phyloP scores from a whole-genome alignment of 2,888 invertebrate species.

The Hydrotaea diabolus region DNA sequence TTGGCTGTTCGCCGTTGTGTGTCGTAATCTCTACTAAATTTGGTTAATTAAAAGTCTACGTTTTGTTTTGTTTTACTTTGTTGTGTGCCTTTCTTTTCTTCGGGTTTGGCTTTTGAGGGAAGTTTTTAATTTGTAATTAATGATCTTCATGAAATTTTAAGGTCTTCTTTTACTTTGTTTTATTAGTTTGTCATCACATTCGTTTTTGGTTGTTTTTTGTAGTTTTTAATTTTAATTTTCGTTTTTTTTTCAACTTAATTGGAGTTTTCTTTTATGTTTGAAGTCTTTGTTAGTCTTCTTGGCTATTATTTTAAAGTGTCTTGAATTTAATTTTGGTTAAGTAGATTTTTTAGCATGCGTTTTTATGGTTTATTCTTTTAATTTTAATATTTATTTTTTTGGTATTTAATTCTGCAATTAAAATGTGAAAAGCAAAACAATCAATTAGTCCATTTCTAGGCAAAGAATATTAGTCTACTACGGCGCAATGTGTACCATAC shows the following conservation, averaged over 20 bases:
- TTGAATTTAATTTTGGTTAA: slow-evolving; percentile 41
- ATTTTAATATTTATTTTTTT: slow-evolving; percentile 37
- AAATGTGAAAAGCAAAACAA: slow-evolving; percentile 64
- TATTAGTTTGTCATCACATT: slow-evolving; percentile 56
- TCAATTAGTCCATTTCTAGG: slow-evolving; percentile 59
- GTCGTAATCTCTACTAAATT: slow-evolving; percentile 40
- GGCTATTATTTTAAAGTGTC: slow-evolving; percentile 37
- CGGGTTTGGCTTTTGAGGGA: background rate
- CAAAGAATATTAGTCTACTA: slow-evolving; percentile 38
- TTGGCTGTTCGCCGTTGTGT: slow-evolving; percentile 69
- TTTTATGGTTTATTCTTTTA: slow-evolving; percentile 25
- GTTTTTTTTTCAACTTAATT: slow-evolving; percentile 28
- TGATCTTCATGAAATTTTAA: slow-evolving; percentile 52
- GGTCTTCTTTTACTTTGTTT: slow-evolving; percentile 47
- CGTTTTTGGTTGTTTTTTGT: slow-evolving; percentile 25
- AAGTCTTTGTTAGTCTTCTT: slow-evolving; percentile 28
- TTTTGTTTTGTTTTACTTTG: slow-evolving; percentile 10
- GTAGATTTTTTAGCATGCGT: slow-evolving; percentile 59
- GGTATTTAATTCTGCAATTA: slow-evolving; percentile 63
- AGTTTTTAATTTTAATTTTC: background rate
- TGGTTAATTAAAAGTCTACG: slow-evolving; percentile 29
- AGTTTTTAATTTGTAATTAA: slow-evolving; percentile 44
- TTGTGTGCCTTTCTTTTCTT: slow-evolving; percentile 9
- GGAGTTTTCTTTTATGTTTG: slow-evolving; percentile 36
- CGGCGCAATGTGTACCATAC: slow-evolving; percentile 34